A percentile compares a stretch with the other conserved stretches of the same genome.
Conservation (phyloP, 2,888 invertebrate genomes). For the Argyresthia albistria region DNA sequence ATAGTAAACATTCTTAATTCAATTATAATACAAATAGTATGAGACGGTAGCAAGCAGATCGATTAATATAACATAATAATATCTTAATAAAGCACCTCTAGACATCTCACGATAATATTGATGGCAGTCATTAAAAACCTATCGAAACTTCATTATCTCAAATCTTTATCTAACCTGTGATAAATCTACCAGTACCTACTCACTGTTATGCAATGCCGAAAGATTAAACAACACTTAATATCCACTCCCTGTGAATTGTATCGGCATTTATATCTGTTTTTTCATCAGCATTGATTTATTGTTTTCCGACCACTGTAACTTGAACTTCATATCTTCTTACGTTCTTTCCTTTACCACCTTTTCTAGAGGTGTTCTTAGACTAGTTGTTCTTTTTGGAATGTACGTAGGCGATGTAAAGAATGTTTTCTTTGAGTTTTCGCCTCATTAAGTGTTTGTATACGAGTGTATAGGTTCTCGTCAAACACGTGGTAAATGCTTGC, state of each 20-base stretch:
- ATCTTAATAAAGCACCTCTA: no score
- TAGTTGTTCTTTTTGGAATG: conserved; percentile 24
- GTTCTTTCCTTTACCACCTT: neutral
- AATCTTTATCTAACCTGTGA: no score
- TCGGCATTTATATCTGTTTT: conserved; percentile 5
- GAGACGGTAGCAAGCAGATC: no score
- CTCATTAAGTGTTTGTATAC: conserved; percentile 60
- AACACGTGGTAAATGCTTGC: conserved; percentile 44
- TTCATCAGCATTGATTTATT: conserved; percentile 3
- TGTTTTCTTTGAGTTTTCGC: conserved; percentile 57
- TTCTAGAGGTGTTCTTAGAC: no score
- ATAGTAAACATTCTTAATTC: no score
- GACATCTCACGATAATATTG: no score
- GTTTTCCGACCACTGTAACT: conserved; percentile 1
- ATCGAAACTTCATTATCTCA: no score
- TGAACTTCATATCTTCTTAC: neutral
- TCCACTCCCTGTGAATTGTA: conserved; percentile 2
- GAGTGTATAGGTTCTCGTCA: conserved; percentile 40
- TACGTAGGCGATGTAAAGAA: conserved; percentile 39
- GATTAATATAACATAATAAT: no score
- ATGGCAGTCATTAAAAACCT: no score
- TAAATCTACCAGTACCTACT: no score
- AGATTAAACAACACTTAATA: no score
- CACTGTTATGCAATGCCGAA: neutral
- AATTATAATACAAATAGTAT: no score